Percentiles rank a stretch among this genome's conserved stretches.
These are phyloP conservation scores for Rotaria sp. DNA, from an alignment of 2,888 invertebrate species.

Conservation along the genomic window DNA sequence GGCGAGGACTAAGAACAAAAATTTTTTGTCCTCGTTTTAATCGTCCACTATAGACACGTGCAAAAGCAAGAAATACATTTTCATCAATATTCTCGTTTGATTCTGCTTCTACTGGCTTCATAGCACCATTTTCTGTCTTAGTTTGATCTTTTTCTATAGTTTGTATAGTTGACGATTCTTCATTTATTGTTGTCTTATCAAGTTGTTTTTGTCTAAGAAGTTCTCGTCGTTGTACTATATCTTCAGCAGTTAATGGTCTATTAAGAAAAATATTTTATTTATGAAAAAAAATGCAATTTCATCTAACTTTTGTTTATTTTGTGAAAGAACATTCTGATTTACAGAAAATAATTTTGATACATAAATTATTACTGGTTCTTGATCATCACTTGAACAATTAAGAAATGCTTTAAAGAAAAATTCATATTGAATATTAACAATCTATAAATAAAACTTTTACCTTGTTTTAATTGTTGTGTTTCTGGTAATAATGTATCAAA, in stretches of 20 bases:
- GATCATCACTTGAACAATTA: constrained; percentile 63
- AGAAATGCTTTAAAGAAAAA: constrained; percentile 47
- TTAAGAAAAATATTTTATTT: neutral
- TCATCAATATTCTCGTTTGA: neutral
- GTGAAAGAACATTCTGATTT: constrained; percentile 68
- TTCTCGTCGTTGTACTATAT: constrained; percentile 66
- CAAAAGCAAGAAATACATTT: constrained; percentile 76
- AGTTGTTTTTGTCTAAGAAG: constrained; percentile 65
- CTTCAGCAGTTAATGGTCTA: constrained; percentile 68
- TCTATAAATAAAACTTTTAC: constrained; percentile 44
- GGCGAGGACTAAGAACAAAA: constrained; percentile 77
- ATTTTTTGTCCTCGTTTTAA: constrained; percentile 69
- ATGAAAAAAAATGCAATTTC: neutral
- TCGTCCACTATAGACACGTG: constrained; percentile 81
- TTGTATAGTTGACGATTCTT: neutral
- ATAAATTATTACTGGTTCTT: constrained; percentile 68
- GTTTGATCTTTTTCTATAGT: neutral
- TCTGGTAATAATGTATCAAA: constrained; percentile 65
- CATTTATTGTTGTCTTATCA: constrained; percentile 53
- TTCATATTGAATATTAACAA: neutral
- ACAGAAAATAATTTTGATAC: constrained; percentile 83
- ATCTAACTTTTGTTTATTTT: constrained; percentile 64
- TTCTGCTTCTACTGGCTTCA: constrained; percentile 28
- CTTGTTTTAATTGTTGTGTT: constrained; percentile 67
- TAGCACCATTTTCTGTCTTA: constrained; percentile 5